Evolutionary conservation across 2,797 vertebrate species (phyloP).

Genomic region (Hippopotamyrus pictus): DNA sequence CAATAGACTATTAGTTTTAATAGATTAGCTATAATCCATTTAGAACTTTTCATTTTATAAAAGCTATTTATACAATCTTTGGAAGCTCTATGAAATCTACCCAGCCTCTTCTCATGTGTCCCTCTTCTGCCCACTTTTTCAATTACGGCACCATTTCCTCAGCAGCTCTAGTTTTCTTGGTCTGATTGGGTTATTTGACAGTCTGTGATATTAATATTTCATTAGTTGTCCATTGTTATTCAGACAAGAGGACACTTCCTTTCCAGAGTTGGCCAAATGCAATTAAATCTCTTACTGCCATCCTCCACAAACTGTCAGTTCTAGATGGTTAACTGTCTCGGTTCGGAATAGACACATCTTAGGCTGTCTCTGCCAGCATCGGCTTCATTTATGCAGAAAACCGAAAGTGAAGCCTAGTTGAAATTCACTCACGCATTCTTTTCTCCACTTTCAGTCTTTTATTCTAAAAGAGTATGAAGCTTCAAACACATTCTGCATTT

Average conservation of each 20-base stretch:
- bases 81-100: neutral
- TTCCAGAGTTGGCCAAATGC: constrained; percentile 12
- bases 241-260: constrained; percentile 14
- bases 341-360: neutral
- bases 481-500: neutral
- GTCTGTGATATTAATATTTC: constrained; percentile 6
- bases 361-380: neutral
- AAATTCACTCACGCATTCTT: neutral
- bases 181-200: neutral
- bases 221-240: constrained; percentile 11
- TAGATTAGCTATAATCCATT: neutral
- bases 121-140: neutral
- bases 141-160: neutral
- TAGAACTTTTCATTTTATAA: neutral
- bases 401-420: neutral
- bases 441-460: neutral
- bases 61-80: neutral
- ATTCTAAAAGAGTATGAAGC: neutral
- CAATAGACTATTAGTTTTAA: neutral
- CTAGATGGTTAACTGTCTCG: constrained; percentile 8
- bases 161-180: neutral
- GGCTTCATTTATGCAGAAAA: neutral
- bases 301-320: constrained; percentile 11
- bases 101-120: neutral
- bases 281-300: constrained; percentile 1